phyloP scores from a whole-genome alignment of 2,797 vertebrate genomes.

The Tapera naevia region DNA sequence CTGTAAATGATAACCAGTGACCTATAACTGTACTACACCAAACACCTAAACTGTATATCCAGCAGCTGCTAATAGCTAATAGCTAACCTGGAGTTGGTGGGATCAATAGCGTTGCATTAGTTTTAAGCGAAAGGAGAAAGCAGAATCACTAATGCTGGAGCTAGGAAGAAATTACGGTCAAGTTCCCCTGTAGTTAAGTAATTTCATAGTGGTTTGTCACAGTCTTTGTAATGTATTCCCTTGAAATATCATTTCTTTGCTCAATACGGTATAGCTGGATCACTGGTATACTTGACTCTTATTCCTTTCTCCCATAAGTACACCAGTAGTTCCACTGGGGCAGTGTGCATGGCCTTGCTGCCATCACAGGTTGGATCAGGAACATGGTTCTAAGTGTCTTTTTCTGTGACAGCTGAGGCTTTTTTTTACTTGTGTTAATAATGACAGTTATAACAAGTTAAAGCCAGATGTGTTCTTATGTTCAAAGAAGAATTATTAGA shows the following conservation, averaged over 20 bases:
- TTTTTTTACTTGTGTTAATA: neutral
- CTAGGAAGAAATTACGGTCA: neutral
- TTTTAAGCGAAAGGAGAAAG: neutral
- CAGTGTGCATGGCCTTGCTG: neutral
- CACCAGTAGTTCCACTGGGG: neutral
- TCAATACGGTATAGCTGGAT: neutral
- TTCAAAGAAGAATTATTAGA: neutral
- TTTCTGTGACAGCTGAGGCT: neutral
- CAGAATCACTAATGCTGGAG: neutral
- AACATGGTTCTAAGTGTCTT: neutral
- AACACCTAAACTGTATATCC: neutral
- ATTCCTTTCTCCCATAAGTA: accelerated
- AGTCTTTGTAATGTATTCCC: neutral
- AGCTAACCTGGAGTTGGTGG: neutral
- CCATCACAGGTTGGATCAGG: neutral
- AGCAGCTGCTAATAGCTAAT: neutral
- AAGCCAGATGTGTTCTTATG: accelerated
- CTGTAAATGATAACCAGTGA: neutral
- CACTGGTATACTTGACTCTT: accelerated
- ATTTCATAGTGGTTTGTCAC: neutral
- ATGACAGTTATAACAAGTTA: neutral
- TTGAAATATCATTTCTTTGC: neutral
- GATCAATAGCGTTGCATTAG: neutral
- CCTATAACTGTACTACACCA: neutral
- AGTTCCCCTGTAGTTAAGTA: neutral